Percentiles rank a stretch among this genome's conserved stretches.
Evolutionary conservation across 2,888 invertebrate species (phyloP).

Genomic region (Cosmia pyralina): DNA sequence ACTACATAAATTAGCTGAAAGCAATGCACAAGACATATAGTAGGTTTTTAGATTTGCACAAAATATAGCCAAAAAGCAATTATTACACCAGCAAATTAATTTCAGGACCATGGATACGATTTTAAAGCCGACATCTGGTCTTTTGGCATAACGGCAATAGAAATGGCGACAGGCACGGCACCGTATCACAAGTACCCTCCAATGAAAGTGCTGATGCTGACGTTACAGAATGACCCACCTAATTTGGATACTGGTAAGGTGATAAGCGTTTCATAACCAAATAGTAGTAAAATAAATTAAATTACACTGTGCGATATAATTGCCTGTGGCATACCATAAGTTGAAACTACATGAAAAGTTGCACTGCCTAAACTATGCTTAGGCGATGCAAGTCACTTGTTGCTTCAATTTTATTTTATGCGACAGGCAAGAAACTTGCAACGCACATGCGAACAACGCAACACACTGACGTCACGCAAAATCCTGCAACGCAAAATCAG

Average conservation of each 20-base stretch:
- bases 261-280: slow-evolving; percentile 6
- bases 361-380: no score
- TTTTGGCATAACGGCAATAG: slow-evolving; percentile 99
- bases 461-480: no score
- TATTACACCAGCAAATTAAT: slow-evolving; percentile 48
- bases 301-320: not conserved
- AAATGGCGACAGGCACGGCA: slow-evolving; percentile 99
- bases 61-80: not conserved
- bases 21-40: not conserved
- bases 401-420: not conserved
- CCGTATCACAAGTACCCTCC: slow-evolving; percentile 99
- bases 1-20: no score
- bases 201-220: slow-evolving; percentile 99
- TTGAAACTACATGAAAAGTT: not conserved
- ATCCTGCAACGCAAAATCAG: no score
- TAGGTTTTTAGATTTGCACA: slow-evolving; percentile 24
- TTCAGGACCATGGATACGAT: slow-evolving; percentile 98
- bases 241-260: slow-evolving; percentile 95
- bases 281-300: not conserved
- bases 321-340: not conserved
- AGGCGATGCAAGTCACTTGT: not conserved
- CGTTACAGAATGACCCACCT: slow-evolving; percentile 99
- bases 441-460: no score
- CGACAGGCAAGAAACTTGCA: not conserved
- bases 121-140: slow-evolving; percentile 96